phyloP scores from a whole-genome alignment of 2,113 vertebrate species.

The Lagopus leucura region DNA sequence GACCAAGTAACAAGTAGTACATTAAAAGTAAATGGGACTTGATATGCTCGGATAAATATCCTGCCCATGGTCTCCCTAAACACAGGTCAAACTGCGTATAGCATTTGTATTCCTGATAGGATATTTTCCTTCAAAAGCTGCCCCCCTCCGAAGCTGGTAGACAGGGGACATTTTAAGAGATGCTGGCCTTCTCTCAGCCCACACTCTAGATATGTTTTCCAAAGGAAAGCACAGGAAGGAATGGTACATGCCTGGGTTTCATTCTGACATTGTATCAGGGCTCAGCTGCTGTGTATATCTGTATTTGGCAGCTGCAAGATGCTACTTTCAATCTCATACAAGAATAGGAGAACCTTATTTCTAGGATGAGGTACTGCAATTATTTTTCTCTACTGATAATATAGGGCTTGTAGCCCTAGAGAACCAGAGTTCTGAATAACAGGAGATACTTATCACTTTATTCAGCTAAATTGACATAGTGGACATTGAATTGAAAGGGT shows the following conservation, averaged over 20 bases:
- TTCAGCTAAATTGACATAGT: not conserved
- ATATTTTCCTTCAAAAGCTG: not conserved
- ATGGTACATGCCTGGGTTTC: not conserved
- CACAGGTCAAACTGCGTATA: not conserved
- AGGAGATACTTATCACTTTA: not conserved
- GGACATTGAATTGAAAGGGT: not conserved
- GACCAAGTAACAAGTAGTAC: not conserved
- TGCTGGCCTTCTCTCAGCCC: not conserved
- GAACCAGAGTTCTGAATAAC: not conserved
- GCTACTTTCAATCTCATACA: not conserved
- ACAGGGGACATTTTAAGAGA: not conserved
- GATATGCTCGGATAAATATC: conserved; percentile 25
- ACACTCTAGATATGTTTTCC: not conserved
- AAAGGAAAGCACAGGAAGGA: not conserved
- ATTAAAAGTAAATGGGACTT: conserved; percentile 15
- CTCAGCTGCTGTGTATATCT: not conserved
- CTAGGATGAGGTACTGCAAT: not conserved
- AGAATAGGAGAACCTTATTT: not conserved
- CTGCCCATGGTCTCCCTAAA: not conserved
- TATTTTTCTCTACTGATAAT: not conserved
- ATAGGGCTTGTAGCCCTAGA: not conserved
- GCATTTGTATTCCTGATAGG: not conserved
- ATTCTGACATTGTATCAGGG: not conserved
- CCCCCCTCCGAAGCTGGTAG: not conserved
- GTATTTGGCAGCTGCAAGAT: not conserved